phyloP scores from a whole-genome alignment of 2,797 vertebrate species.

The Numenius phaeopus region DNA sequence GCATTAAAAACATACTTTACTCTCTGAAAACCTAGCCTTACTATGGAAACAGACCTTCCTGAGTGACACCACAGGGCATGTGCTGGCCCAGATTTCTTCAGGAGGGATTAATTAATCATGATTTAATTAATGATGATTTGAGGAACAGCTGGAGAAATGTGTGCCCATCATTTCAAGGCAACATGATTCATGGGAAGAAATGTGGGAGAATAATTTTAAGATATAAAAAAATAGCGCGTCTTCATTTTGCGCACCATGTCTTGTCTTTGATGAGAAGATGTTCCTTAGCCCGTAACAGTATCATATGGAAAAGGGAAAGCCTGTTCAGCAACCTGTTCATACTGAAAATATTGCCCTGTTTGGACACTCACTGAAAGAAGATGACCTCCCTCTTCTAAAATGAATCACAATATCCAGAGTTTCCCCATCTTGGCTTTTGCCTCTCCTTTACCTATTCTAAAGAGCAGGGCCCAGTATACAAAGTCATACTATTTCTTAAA shows the following conservation, averaged over 20 bases:
- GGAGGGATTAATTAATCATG: background rate
- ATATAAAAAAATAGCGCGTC: background rate
- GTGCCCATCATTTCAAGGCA: background rate
- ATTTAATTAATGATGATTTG: background rate
- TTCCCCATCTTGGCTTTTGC: background rate
- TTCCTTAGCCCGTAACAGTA: accelerated
- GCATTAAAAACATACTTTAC: background rate
- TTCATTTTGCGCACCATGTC: background rate
- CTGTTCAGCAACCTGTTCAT: background rate
- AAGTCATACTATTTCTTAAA: background rate
- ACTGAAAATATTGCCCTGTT: background rate
- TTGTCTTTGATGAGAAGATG: background rate
- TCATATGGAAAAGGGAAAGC: background rate
- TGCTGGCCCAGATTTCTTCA: background rate
- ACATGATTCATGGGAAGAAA: background rate
- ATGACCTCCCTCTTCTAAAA: background rate
- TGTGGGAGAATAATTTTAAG: background rate
- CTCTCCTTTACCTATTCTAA: background rate
- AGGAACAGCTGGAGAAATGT: background rate
- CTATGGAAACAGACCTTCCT: background rate
- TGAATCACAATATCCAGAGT: background rate
- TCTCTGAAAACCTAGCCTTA: background rate
- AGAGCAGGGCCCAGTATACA: background rate
- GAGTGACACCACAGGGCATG: accelerated
- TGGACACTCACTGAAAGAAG: background rate